Evolutionary conservation across 2,888 invertebrate species (phyloP), one percentile per base, ranked within the genome.

Genomic region (Podabrus alpinus): DNA sequence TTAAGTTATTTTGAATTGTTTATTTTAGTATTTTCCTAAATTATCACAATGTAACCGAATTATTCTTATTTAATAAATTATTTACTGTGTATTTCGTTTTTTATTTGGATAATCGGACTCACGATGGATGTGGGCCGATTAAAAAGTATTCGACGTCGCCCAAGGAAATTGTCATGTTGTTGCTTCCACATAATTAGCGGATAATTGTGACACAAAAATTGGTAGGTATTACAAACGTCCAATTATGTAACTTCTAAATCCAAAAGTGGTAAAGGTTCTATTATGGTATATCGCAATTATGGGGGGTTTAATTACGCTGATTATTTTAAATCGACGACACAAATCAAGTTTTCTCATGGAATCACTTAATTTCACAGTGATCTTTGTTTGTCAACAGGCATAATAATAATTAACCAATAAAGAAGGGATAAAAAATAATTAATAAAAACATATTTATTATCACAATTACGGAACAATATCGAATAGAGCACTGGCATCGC

Each of bases 361-460:
- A 24, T 45, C n/a, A 2, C 45, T 45, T 24, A 24, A 24, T 24
- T 9, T 2, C 1, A 24, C 3, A 2, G 19, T 19, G 3, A 3
- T 13, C 29, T 45, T 45, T 45, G 19, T 45, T n/a, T 19, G 17
- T 25, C 67, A 75, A 59, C 69, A 76, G 72, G 77, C 76, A 81
- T 75, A 78, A 76, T 75, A 79, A 81, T 76, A 81, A 79, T 79
- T 74, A 82, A 80, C 82, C 81, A 83, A 84, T 83, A 80, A 84
- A 84, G 82, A 82, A 82, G 82, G 82, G 81, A 82, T 81, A 84
- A 80, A 79, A 78, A 82, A 81, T 75, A 71, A 73, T 75, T 83
- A 84, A 86, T 85, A 86, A 85, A 85, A 86, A 86, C 85, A 85
- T 86, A 85, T 86, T 86, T 86, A 86, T 86, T 86, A 86, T 86